Percentiles rank a stretch among this genome's conserved stretches.
Evolutionary conservation across 2,797 vertebrate genomes (phyloP).

Genomic region (Falco naumanni): DNA sequence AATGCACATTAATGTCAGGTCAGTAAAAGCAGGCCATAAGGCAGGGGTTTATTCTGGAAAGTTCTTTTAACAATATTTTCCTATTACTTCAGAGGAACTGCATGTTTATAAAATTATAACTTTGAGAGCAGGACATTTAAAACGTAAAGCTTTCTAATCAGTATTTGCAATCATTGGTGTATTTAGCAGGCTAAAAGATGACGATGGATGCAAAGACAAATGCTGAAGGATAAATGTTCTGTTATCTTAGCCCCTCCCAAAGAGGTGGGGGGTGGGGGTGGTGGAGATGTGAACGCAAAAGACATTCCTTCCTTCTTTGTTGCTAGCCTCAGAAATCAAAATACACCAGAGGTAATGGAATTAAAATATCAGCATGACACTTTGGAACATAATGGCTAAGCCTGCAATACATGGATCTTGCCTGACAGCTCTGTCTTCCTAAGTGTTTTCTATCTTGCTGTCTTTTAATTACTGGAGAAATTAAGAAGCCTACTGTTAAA

Average conservation of each 20-base stretch:
- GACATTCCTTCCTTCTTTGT: not conserved
- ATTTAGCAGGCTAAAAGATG: not conserved
- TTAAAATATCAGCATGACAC: not conserved
- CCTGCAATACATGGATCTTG: not conserved
- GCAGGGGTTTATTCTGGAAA: not conserved
- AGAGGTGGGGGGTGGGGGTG: not conserved
- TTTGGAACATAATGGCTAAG: not conserved
- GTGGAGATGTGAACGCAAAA: not conserved
- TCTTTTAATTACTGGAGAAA: constrained; percentile 57
- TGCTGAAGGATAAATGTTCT: not conserved
- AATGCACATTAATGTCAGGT: not conserved
- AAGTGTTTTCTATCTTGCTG: constrained; percentile 1
- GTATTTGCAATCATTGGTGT: not conserved
- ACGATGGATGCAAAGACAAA: not conserved
- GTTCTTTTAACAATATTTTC: not conserved
- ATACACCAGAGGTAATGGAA: constrained; percentile 5
- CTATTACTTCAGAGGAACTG: not conserved
- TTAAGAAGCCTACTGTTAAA: not conserved
- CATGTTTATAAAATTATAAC: not conserved
- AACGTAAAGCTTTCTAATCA: not conserved
- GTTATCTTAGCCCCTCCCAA: not conserved
- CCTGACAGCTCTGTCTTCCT: not conserved
- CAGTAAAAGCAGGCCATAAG: not conserved
- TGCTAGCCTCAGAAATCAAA: not conserved
- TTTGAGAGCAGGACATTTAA: not conserved